phyloP scores from a whole-genome alignment of 2,888 invertebrate genomes.

The Hedychridium roseum region DNA sequence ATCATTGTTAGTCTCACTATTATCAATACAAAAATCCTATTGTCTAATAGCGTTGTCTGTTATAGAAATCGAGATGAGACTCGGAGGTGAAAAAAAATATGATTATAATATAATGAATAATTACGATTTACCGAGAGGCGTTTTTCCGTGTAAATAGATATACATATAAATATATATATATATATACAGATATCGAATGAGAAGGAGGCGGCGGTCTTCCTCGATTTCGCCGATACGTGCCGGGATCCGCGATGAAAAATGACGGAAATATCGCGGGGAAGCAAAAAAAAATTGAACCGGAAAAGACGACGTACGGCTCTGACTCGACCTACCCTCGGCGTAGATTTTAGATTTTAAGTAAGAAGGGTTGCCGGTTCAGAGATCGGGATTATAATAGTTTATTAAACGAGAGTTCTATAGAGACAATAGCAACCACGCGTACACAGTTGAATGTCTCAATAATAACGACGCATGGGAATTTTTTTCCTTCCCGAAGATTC shows the following conservation, averaged over 20 bases:
- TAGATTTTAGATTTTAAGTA: constrained; percentile 23
- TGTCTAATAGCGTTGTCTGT: constrained; percentile 56
- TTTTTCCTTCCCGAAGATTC: too few species aligned
- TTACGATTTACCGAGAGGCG: constrained; percentile 19
- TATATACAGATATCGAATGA: background rate
- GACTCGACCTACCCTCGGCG: constrained; percentile 8
- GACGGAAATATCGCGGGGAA: constrained; percentile 2
- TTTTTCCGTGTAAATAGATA: constrained; percentile 30
- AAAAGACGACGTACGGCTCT: too few species aligned
- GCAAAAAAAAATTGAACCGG: too few species aligned
- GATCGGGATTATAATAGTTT: constrained; percentile 31
- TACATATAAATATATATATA: constrained; percentile 2
- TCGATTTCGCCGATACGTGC: constrained; percentile 9
- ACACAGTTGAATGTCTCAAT: too few species aligned
- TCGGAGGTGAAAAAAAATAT: constrained; percentile 19
- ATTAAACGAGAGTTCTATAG: constrained; percentile 43
- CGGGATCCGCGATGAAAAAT: constrained; percentile 5
- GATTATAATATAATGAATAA: constrained; percentile 16
- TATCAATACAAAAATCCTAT: constrained; percentile 42
- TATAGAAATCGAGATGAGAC: constrained; percentile 36
- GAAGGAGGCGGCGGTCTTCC: background rate
- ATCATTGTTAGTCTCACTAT: constrained; percentile 44
- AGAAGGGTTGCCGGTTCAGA: constrained; percentile 28
- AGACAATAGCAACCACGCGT: constrained; percentile 45
- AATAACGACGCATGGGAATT: too few species aligned